These are phyloP conservation scores for Struthidea cinerea DNA, from an alignment of 2,113 vertebrate species.

Conservation along the genomic window DNA sequence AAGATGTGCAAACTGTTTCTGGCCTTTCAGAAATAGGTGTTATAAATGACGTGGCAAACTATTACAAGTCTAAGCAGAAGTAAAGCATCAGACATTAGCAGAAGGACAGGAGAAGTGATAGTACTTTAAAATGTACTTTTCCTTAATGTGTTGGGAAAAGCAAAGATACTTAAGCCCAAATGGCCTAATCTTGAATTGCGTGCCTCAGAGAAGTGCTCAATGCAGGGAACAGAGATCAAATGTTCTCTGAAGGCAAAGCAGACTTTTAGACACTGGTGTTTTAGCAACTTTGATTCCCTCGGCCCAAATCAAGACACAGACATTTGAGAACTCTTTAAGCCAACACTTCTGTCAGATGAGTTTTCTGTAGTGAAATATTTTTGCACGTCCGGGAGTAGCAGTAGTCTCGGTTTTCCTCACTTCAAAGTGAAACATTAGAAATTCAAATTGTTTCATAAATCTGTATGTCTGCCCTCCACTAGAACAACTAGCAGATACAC, in stretches of 20 bases:
- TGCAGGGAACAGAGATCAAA: background rate
- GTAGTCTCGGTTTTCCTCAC: background rate
- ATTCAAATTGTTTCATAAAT: background rate
- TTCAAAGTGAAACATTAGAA: background rate
- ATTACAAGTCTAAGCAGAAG: background rate
- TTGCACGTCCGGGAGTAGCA: fast-evolving
- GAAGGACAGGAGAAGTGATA: background rate
- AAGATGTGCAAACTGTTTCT: background rate
- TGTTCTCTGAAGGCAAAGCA: background rate
- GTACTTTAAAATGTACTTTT: background rate
- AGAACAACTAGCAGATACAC: background rate
- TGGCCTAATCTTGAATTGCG: background rate
- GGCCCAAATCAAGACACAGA: background rate
- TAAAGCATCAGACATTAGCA: background rate
- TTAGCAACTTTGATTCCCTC: background rate
- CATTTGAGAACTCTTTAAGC: background rate
- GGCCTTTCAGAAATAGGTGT: background rate
- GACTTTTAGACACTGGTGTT: background rate
- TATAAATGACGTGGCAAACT: background rate
- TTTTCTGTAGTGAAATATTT: background rate
- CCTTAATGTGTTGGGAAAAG: background rate
- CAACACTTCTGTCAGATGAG: background rate
- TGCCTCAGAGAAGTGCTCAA: background rate
- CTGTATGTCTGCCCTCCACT: background rate
- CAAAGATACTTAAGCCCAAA: background rate